Conservation (phyloP, 1,140 invertebrate species). For the Drosophila eugracilis region DNA sequence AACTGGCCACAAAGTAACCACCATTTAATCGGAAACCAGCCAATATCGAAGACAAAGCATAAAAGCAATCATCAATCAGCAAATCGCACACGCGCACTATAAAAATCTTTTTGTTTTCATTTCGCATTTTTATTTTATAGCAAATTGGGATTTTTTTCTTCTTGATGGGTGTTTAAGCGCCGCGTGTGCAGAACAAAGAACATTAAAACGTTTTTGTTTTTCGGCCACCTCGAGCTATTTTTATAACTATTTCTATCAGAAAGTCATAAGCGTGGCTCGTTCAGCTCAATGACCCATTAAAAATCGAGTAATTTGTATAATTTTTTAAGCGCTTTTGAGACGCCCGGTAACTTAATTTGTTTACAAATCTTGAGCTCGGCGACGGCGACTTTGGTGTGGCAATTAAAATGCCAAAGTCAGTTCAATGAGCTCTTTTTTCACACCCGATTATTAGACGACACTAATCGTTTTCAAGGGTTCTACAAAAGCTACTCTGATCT, state of each 20-base stretch:
- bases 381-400: slow-evolving; percentile 2
- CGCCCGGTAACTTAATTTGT: slow-evolving; percentile 31
- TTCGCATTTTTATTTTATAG: slow-evolving; percentile 34
- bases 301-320: slow-evolving; percentile 34
- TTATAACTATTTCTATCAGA: slow-evolving; percentile 17
- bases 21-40: slow-evolving; percentile 15
- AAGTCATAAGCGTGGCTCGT: slow-evolving; percentile 8
- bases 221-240: slow-evolving; percentile 6
- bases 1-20: not conserved
- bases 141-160: slow-evolving; percentile 6
- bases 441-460: slow-evolving; percentile 12
- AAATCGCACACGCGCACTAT: slow-evolving; percentile 78
- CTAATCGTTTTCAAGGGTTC: slow-evolving; percentile 42
- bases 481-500: slow-evolving; percentile 42
- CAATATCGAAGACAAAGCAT: slow-evolving; percentile 49
- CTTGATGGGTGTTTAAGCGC: slow-evolving; percentile 34
- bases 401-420: slow-evolving; percentile 34
- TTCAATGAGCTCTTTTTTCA: slow-evolving; percentile 56
- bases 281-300: slow-evolving; percentile 45
- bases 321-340: slow-evolving; percentile 32
- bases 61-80: slow-evolving; percentile 80
- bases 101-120: slow-evolving; percentile 56
- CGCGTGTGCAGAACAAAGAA: slow-evolving; percentile 75
- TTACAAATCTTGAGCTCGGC: slow-evolving; percentile 15
- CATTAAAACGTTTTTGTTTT: slow-evolving; percentile 35